Percentiles rank a stretch among this genome's conserved stretches.
phyloP scores from a whole-genome alignment of 2,113 vertebrate genomes.

The Pelecanoides urinatrix region DNA sequence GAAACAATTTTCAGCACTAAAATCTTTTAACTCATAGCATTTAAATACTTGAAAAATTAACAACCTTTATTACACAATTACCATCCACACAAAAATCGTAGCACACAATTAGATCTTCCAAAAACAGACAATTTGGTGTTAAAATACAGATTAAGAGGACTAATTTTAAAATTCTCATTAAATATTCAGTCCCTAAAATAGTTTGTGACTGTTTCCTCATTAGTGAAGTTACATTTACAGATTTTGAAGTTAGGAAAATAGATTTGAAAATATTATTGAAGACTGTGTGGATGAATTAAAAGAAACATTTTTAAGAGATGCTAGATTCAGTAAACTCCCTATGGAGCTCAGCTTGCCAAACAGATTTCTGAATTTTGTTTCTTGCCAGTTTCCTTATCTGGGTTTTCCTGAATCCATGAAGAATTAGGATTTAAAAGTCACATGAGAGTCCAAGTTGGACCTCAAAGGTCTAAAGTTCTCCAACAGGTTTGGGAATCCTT shows the following conservation, averaged over 20 bases:
- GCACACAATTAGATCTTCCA: background rate
- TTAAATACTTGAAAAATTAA: background rate
- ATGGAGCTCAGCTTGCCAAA: background rate
- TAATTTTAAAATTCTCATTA: background rate
- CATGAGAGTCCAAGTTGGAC: background rate
- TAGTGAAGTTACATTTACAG: background rate
- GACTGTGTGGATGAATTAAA: background rate
- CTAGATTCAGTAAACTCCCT: background rate
- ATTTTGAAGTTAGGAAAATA: background rate
- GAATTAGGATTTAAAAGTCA: background rate
- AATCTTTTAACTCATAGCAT: background rate
- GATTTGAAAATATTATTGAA: background rate
- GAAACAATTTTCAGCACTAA: background rate
- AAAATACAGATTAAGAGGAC: background rate
- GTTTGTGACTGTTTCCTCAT: background rate
- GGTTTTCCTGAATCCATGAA: fast-evolving
- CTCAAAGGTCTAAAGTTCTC: background rate
- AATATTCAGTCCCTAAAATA: background rate
- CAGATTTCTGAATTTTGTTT: background rate
- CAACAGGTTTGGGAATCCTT: background rate
- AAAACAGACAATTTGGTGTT: background rate
- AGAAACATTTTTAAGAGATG: background rate
- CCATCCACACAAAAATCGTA: background rate
- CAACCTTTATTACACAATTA: background rate
- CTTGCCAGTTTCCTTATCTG: background rate